Base-by-base conservation (phyloP, 2,113 vertebrate species). In the Rallus limicola region DNA sequence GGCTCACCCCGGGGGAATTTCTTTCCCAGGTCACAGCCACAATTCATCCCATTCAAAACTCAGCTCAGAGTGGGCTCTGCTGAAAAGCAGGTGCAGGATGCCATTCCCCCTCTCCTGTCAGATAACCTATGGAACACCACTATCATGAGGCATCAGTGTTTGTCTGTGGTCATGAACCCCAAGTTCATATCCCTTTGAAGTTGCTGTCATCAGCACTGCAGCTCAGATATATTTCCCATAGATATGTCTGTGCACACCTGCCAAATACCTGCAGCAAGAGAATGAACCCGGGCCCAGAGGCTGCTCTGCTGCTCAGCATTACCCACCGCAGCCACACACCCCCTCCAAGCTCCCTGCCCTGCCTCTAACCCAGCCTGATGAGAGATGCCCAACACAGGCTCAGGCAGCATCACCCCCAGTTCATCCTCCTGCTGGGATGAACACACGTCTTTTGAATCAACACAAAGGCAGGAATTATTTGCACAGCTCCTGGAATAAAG, bases 61-160 rank as follows among this genome's bases (percentile, higher is more conserved):
- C 48, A 64, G 42, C 26, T 64, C 31, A 42, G 13, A 11, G 31
- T 3, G 17, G 17, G 20, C 36, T 82, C 25, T 0, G 0, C 62
- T 53, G 13, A 31, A 62, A 75, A 74, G 78, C 31, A 5, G 23
- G 12, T 25, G 23, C 42, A 36, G 55, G 48, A 31, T 46, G 25
- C 24, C 9, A 16, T 65, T 76, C 33, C 64, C 23, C 42, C 26
- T 29, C 15, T 70, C 36, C 80, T 58, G 25, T 29, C 53, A 38
- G 36, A 16, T 3, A 36, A 26, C 36, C 7, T 69, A 9, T 1
- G 1, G 40, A 36, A 16, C 69, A 36, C 48, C 1, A 0, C 31
- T 18, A 59, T 20, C 58, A 19, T 1, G 0, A 24, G n/a, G 19
- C 11, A n/a, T 14, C 15, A 9, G 17, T 9, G 21, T 28, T 58